phyloP scores from a whole-genome alignment of 2,113 vertebrate genomes.

The Chaetodon auriga region DNA sequence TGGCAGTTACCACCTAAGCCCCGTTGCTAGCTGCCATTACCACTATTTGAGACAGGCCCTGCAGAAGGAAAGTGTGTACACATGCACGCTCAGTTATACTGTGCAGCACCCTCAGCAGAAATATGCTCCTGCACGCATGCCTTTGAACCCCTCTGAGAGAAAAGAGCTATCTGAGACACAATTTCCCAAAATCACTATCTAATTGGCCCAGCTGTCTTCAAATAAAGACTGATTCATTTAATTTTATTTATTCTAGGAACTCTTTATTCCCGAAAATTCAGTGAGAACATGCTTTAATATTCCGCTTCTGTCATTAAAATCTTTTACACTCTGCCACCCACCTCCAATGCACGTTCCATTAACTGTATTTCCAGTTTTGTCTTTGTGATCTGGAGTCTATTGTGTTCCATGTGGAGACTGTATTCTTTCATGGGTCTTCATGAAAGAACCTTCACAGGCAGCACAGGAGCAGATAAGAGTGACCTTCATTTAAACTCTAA shows the following conservation, averaged over 20 bases:
- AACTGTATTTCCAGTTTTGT: not conserved
- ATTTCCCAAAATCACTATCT: not conserved
- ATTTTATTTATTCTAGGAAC: not conserved
- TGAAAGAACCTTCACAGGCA: constrained; percentile 10
- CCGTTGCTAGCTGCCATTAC: too few species aligned
- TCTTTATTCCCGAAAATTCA: not conserved
- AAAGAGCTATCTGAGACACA: not conserved
- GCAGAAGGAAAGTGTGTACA: too few species aligned
- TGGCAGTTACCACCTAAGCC: too few species aligned
- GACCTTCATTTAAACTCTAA: constrained; percentile 23
- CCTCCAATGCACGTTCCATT: not conserved
- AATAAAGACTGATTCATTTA: constrained; percentile 11
- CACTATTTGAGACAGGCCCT: too few species aligned
- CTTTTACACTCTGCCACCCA: not conserved
- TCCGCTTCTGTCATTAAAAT: constrained; percentile 2
- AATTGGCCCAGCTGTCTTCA: not conserved
- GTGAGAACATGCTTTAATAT: constrained; percentile 26
- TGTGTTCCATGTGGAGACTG: constrained; percentile 2
- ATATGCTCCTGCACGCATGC: not conserved
- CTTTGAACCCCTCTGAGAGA: not conserved
- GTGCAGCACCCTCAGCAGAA: not conserved
- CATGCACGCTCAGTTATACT: too few species aligned
- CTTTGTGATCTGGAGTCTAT: not conserved
- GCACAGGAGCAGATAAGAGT: not conserved
- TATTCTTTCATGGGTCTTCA: not conserved